Evolutionary conservation across 2,797 vertebrate species (phyloP).

Genomic region (Takifugu rubripes): DNA sequence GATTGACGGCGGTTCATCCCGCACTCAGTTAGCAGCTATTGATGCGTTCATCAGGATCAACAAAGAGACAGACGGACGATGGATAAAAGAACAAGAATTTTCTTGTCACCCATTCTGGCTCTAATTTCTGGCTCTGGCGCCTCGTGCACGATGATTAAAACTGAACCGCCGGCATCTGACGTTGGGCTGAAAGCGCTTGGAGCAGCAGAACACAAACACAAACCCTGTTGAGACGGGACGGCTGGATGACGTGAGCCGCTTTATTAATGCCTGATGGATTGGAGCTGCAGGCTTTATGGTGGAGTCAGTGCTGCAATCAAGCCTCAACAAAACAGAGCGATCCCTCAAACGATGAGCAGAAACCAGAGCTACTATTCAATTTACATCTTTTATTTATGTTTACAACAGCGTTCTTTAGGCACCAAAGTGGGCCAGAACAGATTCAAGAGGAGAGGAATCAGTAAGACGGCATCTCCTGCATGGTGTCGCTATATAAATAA

Average conservation of each 20-base stretch:
- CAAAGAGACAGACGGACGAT: background rate
- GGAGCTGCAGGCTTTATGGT: conserved; percentile 5
- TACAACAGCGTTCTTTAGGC: too few relatives aligned
- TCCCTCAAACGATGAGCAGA: conserved; percentile 9
- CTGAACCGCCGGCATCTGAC: conserved; percentile 1
- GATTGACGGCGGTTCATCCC: conserved; percentile 27
- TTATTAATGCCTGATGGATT: conserved; percentile 20
- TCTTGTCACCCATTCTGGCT: conserved; percentile 4
- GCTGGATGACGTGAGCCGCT: conserved; percentile 14
- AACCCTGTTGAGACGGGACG: conserved; percentile 1
- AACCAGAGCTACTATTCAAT: conserved; percentile 1
- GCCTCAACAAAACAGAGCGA: background rate
- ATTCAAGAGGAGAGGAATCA: too few relatives aligned
- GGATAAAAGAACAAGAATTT: conserved; percentile 32
- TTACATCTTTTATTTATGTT: background rate
- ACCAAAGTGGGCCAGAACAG: too few relatives aligned
- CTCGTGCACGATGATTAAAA: conserved; percentile 23
- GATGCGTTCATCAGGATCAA: conserved; percentile 11
- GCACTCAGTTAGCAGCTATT: conserved; percentile 27
- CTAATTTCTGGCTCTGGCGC: conserved; percentile 17
- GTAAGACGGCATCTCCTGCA: too few relatives aligned
- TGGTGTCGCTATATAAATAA: too few relatives aligned
- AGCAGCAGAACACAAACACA: conserved; percentile 21
- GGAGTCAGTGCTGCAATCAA: conserved; percentile 3
- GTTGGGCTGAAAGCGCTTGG: conserved; percentile 31